Base-by-base conservation (phyloP, 2,888 invertebrate species). In the Dioctria rufipes region DNA sequence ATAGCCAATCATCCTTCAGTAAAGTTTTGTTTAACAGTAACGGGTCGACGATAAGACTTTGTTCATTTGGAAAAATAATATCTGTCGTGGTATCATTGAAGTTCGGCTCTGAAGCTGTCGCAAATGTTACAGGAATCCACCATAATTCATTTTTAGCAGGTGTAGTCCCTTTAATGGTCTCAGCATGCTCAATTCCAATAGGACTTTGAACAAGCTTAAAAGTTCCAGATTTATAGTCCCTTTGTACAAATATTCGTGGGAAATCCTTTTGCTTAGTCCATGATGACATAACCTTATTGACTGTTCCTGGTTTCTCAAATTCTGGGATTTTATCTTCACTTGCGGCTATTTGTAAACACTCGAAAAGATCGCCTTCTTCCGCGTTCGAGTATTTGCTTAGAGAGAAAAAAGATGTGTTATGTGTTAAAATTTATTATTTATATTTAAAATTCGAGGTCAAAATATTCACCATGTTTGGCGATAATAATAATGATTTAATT, bases 211-310 rank as follows among this genome's bases (percentile, higher is more conserved):
- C 89, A 9, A 94, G 86, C 42, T 87, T 89, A 4, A 92, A 90
- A 0, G 89, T 87, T 25, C 86, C 86, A 60, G 83, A 39, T 0
- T 84, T 51, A 2, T 94, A 92, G 82, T 92, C 90, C 42, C 88
- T 86, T 54, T 84, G 77, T 0, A 92, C 91, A 2, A 87, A 89
- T 5, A 93, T 85, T 0, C 93, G 86, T 0, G 93, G 94, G 85
- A 90, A 92, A 3, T 93, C 92, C 46, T 91, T 87, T 85, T 92
- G 91, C 4, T 89, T 89, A 0, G 92, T 91, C 94, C 94, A 94
- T 3, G 90, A 90, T 61, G 90, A 87, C 90, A 94, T 91, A 84
- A 93, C 87, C 11, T 90, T 86, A 83, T 92, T 91, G 2, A 95
- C 92, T 0, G 92, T 90, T 2, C 82, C 86, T 0, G 82, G 5